phyloP scores from a whole-genome alignment of 2,888 invertebrate genomes.

The Pyrrhosoma nymphula region DNA sequence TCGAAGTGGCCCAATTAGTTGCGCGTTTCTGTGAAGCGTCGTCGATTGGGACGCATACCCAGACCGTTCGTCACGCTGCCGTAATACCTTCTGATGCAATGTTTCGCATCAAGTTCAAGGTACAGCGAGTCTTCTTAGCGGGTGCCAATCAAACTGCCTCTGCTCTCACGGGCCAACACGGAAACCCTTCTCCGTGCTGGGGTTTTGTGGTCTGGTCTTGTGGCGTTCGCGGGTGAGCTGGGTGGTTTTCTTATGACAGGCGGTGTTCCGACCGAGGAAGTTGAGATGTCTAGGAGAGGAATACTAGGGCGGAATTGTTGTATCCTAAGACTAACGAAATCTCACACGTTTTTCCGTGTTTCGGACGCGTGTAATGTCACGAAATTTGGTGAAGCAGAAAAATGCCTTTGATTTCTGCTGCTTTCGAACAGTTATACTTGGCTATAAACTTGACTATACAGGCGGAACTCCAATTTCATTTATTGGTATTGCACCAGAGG shows the following conservation, averaged over 20 bases:
- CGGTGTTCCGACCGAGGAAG: background rate
- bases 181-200: background rate
- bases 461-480: no score
- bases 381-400: background rate
- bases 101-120: background rate
- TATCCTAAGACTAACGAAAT: no score
- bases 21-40: background rate
- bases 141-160: background rate
- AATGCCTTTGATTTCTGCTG: no score
- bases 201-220: background rate
- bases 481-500: no score
- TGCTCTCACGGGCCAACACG: background rate
- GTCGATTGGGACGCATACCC: background rate
- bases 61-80: background rate
- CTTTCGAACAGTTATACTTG: no score
- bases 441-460: no score
- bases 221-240: background rate
- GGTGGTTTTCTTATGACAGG: background rate
- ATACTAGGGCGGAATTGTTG: background rate
- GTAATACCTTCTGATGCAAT: background rate
- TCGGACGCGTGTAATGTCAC: background rate
- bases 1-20: background rate
- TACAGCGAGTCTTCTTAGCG: background rate
- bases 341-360: no score
- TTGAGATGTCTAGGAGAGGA: background rate